These are phyloP conservation scores for Phalacrocorax brasilianus DNA, from an alignment of 2,113 vertebrate species.

Conservation along the genomic window DNA sequence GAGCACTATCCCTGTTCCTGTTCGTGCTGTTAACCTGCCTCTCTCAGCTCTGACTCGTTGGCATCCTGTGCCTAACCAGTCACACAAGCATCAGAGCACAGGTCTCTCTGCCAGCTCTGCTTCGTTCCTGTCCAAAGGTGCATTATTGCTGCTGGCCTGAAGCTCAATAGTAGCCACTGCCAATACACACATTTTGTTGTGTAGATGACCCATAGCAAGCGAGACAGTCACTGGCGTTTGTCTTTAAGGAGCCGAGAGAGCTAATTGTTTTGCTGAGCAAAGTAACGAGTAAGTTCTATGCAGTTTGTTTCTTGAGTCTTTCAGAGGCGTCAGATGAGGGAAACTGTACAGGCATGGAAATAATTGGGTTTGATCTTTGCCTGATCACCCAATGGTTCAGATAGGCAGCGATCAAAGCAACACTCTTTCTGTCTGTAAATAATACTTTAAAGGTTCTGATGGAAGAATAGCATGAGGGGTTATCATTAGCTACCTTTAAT, in stretches of 20 bases:
- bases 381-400: neutral
- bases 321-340: neutral
- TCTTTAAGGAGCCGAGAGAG: neutral
- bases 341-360: neutral
- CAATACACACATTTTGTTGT: neutral
- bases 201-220: neutral
- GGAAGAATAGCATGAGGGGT: constrained; percentile 8
- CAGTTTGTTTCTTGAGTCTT: neutral
- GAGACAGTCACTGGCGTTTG: neutral
- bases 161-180: neutral
- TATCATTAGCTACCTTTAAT: constrained; percentile 8
- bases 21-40: neutral
- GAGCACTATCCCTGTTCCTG: fast-evolving
- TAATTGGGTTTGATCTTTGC: neutral
- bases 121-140: neutral
- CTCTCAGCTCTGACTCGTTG: neutral
- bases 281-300: neutral
- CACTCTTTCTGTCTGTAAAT: neutral
- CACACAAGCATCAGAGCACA: neutral
- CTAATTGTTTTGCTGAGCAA: neutral
- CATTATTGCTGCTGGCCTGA: neutral
- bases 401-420: constrained; percentile 32
- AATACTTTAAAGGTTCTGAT: neutral
- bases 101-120: neutral
- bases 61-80: fast-evolving